Evolutionary conservation across 2,113 vertebrate genomes (phyloP).

Genomic region (Nerophis lumbriciformis): DNA sequence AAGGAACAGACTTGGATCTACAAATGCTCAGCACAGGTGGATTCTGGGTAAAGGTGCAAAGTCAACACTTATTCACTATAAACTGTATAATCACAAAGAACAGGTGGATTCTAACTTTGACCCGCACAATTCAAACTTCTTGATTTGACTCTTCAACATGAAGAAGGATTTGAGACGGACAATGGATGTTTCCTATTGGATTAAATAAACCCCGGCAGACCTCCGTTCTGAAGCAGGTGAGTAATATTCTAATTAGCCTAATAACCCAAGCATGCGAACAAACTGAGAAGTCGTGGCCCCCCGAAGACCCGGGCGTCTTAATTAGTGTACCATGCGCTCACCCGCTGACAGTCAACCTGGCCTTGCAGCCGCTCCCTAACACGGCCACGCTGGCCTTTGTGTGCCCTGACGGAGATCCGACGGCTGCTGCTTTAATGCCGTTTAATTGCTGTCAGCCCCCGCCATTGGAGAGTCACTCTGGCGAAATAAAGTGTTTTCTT

Average conservation of each 20-base stretch:
- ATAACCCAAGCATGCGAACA: constrained; percentile 34
- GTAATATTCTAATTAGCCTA: constrained; percentile 44
- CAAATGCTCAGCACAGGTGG: constrained; percentile 19
- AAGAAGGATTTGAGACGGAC: constrained; percentile 15
- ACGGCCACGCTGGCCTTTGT: constrained; percentile 15
- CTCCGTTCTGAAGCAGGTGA: constrained; percentile 50
- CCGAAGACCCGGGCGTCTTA: constrained; percentile 31
- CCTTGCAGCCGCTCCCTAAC: constrained; percentile 21
- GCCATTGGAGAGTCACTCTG: constrained; percentile 39
- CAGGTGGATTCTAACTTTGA: constrained; percentile 19
- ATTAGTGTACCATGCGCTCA: constrained; percentile 41
- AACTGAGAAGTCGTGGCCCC: constrained; percentile 23
- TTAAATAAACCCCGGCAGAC: constrained; percentile 18
- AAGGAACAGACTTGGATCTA: constrained; percentile 17
- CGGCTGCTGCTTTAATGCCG: constrained; percentile 29
- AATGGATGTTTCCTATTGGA: constrained; percentile 23
- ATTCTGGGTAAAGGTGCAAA: constrained; percentile 14
- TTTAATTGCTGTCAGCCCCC: constrained; percentile 54
- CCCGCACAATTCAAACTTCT: constrained; percentile 10
- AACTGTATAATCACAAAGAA: constrained; percentile 15
- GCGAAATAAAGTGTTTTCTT: constrained; percentile 29
- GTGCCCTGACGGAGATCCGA: constrained; percentile 28
- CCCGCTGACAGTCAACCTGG: constrained; percentile 30
- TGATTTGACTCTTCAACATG: constrained; percentile 1
- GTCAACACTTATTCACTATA: constrained; percentile 8